These are phyloP conservation scores for Synergus japonicus DNA, from an alignment of 2,888 invertebrate genomes.

Conservation along the genomic window DNA sequence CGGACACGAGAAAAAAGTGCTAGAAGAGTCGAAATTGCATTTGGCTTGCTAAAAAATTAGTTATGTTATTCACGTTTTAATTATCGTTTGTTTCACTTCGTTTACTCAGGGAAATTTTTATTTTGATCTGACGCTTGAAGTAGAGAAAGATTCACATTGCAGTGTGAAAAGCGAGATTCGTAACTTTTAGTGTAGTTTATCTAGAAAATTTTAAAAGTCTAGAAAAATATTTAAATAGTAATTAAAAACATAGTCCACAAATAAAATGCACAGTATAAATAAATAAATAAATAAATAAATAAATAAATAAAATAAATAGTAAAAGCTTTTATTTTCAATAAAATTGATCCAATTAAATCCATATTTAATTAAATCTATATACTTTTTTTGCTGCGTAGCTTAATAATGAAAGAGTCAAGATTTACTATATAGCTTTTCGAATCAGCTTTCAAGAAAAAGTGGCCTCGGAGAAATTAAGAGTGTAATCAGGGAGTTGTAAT, in stretches of 20 bases:
- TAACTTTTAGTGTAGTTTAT: not conserved
- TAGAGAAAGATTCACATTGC: not conserved
- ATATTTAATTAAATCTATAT: no score
- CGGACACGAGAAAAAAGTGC: conserved; percentile 33
- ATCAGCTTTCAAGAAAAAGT: conserved; percentile 25
- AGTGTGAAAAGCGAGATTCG: no score
- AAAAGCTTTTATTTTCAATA: no score
- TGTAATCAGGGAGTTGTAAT: conserved; percentile 36
- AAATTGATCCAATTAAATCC: no score
- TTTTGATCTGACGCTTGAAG: not conserved
- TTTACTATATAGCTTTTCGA: not conserved
- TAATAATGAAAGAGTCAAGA: not conserved
- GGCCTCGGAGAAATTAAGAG: conserved; percentile 35
- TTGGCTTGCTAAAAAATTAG: conserved; percentile 21
- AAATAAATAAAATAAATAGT: no score
- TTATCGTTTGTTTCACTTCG: conserved; percentile 29
- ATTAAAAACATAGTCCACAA: no score
- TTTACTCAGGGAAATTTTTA: not conserved
- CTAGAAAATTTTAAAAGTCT: no score
- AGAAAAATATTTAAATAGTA: no score
- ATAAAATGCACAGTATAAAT: no score
- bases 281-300: no score
- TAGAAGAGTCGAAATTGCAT: conserved; percentile 27
- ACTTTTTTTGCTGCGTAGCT: not conserved
- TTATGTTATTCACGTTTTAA: conserved; percentile 36